A percentile compares a stretch with the other conserved stretches of the same genome.
phyloP scores from a whole-genome alignment of 1,140 invertebrate genomes.

The Hyles euphorbiae region DNA sequence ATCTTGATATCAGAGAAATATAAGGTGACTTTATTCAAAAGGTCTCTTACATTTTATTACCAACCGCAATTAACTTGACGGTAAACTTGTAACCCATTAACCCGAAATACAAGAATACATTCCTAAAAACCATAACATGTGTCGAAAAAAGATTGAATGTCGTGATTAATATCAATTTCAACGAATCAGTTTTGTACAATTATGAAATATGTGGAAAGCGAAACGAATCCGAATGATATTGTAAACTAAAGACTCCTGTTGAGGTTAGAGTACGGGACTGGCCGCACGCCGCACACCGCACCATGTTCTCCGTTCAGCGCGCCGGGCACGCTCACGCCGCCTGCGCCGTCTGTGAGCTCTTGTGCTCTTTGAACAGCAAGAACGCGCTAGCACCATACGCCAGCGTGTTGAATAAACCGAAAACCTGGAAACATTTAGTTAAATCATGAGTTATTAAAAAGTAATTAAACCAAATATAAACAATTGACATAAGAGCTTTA shows the following conservation, averaged over 20 bases:
- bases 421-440: constrained; percentile 77
- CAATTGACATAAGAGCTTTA: too few species aligned
- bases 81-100: too few species aligned
- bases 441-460: neutral
- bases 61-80: too few species aligned
- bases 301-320: too few species aligned
- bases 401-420: constrained; percentile 88
- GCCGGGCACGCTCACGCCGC: constrained; percentile 43
- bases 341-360: constrained; percentile 66
- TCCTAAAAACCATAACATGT: neutral
- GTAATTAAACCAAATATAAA: neutral
- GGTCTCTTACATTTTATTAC: too few species aligned
- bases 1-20: too few species aligned
- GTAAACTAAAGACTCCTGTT: constrained; percentile 11
- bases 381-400: constrained; percentile 86
- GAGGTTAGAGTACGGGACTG: constrained; percentile 13
- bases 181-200: neutral
- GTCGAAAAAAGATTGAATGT: constrained; percentile 6
- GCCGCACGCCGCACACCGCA: constrained; percentile 1
- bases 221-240: constrained; percentile 19
- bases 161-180: constrained; percentile 8
- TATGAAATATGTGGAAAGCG: constrained; percentile 15
- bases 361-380: constrained; percentile 86
- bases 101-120: too few species aligned
- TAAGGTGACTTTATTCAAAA: too few species aligned